Base-by-base conservation (phyloP, 1,140 invertebrate species). In the Thalassaphorura encarpata region DNA sequence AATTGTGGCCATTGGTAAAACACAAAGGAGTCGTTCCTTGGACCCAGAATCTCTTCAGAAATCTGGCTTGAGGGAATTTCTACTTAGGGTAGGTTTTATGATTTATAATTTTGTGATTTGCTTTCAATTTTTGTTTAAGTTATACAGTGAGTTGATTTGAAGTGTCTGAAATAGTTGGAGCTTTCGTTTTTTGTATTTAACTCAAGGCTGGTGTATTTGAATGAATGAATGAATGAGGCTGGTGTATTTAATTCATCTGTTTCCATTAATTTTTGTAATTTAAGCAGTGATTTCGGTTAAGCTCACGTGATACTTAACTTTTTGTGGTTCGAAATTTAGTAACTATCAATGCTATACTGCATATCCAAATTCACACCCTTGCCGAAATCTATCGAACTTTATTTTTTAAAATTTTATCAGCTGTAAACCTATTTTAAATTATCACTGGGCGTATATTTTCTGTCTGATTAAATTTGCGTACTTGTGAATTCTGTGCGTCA, bases 41-140 rank as follows among this genome's bases (percentile, higher is more conserved):
- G 85, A 87, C 71, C 80, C 85, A 3, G 79, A 83, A 58, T 78
- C 82, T 4, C 70, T 88, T 50, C 83, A 87, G 60, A 70, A 77
- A 8, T 81, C 80, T 43, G 85, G 84, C 16, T 77, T 87, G 51
- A 75, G 78, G 18, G 68, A 80, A n/a, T 72, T 76, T 33, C 42
- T 83, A 3, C 75, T 56, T 31, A 27, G 55, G 62, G 60, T 61
- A 58, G 45, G 28, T 29, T 18, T 43, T 26, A 42, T 31, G 16
- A 31, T 33, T 50, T 36, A 29, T 50, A 24, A 23, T 31, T 19
- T 18, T 50, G 28, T 23, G n/a, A n/a, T n/a, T n/a, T n/a, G n/a
- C n/a, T n/a, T n/a, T n/a, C n/a, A n/a, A n/a, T n/a, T n/a, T n/a
- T n/a, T n/a, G n/a, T n/a, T n/a, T n/a, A n/a, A n/a, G n/a, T n/a